Evolutionary conservation across 2,797 vertebrate species (phyloP).

Genomic region (Sternotherus odoratus): DNA sequence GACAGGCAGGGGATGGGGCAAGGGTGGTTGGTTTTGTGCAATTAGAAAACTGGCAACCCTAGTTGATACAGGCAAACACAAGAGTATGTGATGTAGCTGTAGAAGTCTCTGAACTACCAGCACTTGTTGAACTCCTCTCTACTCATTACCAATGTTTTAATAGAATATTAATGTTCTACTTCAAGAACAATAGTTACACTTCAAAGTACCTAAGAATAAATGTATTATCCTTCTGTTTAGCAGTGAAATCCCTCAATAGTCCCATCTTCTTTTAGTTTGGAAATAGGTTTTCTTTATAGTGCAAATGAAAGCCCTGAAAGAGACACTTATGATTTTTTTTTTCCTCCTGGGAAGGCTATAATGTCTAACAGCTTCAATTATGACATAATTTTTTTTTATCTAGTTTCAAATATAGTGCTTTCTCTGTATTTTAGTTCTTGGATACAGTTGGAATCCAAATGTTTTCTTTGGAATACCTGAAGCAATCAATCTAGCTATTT

Average conservation of each 20-base stretch:
- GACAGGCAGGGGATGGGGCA: too few species aligned
- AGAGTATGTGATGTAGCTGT: not conserved
- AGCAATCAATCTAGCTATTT: conserved; percentile 41
- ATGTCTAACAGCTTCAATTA: not conserved
- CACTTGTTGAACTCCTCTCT: not conserved
- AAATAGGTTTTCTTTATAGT: not conserved
- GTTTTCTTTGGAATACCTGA: conserved; percentile 48
- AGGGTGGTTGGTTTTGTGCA: too few species aligned
- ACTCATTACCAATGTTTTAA: not conserved
- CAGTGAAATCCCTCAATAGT: not conserved
- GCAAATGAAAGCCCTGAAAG: not conserved
- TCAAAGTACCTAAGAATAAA: not conserved
- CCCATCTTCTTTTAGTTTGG: not conserved
- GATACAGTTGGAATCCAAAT: conserved; percentile 16
- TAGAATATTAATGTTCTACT: not conserved
- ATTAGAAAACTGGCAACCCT: too few species aligned
- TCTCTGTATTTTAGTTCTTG: not conserved
- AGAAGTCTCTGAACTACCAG: not conserved
- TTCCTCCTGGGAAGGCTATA: not conserved
- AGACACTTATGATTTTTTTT: not conserved
- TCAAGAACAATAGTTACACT: not conserved
- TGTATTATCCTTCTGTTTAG: not conserved
- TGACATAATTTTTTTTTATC: not conserved
- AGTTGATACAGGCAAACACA: not conserved
- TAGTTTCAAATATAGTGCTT: not conserved